Percentiles rank a stretch among this genome's conserved stretches.
Evolutionary conservation across 2,888 invertebrate genomes (phyloP).

Genomic region (Hydrotaea cyrtoneurina): DNA sequence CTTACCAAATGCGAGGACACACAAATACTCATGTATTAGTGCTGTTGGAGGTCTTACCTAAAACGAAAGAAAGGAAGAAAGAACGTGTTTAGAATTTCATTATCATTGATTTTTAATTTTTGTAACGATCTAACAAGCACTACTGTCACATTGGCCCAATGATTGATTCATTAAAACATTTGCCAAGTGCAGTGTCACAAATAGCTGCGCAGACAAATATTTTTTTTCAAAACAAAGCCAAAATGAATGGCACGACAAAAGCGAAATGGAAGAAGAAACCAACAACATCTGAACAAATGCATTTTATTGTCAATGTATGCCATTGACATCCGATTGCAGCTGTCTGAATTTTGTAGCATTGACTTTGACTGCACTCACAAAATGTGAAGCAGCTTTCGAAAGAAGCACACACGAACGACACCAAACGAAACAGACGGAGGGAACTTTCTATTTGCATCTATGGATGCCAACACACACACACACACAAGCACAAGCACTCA

Average conservation of each 20-base stretch:
- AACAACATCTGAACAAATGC: slow-evolving; percentile 32
- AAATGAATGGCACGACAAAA: not conserved
- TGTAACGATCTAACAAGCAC: slow-evolving; percentile 13
- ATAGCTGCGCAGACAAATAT: slow-evolving; percentile 14
- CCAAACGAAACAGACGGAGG: slow-evolving; percentile 1
- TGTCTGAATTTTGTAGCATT: slow-evolving; percentile 30
- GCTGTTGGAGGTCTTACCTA: slow-evolving; percentile 6
- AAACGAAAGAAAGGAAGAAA: slow-evolving; percentile 5
- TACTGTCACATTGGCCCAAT: not conserved
- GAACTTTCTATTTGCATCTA: slow-evolving; percentile 65
- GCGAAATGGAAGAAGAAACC: not conserved
- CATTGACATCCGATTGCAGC: slow-evolving; percentile 55
- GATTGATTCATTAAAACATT: slow-evolving; percentile 33
- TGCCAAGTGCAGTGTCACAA: slow-evolving; percentile 36
- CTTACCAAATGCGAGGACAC: not conserved
- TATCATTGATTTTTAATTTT: not conserved
- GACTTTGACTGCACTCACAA: slow-evolving; percentile 27
- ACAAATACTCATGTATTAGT: not conserved
- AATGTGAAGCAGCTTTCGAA: slow-evolving; percentile 59
- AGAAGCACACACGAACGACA: slow-evolving; percentile 1
- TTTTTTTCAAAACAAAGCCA: not conserved
- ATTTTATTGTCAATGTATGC: slow-evolving; percentile 63
- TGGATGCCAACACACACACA: slow-evolving; percentile 53
- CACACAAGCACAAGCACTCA: not conserved
- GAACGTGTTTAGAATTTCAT: not conserved